Percentiles rank a stretch among this genome's conserved stretches.
phyloP scores from a whole-genome alignment of 2,888 invertebrate genomes.

The Synanthedon vespiformis region DNA sequence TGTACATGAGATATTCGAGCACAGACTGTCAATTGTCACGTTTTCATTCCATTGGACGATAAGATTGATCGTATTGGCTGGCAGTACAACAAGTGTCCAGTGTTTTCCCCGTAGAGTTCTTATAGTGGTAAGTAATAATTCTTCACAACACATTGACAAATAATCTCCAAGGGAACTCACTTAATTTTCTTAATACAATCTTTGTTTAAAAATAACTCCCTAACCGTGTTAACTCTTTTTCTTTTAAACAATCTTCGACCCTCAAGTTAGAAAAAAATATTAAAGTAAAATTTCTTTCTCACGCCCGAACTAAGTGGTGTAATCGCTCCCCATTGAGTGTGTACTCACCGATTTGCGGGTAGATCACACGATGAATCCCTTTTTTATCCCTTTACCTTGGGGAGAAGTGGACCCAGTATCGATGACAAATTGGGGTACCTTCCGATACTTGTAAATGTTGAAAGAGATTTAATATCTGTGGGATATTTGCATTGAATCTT shows the following conservation, averaged over 20 bases:
- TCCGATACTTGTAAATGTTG: conserved; percentile 37
- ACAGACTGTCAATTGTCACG: too few species aligned
- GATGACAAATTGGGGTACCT: conserved; percentile 60
- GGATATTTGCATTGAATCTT: not conserved
- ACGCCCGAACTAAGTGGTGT: conserved; percentile 38
- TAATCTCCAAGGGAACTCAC: too few species aligned
- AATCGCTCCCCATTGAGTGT: conserved; percentile 46
- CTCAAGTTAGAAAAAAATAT: not conserved
- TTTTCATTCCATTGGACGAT: too few species aligned
- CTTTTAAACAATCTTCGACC: not conserved
- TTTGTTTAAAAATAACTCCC: too few species aligned
- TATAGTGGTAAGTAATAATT: too few species aligned
- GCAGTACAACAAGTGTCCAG: too few species aligned
- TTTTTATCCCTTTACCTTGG: conserved; percentile 52
- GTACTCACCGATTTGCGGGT: conserved; percentile 45
- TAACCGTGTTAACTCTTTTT: not conserved
- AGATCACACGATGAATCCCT: conserved; percentile 56
- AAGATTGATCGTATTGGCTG: too few species aligned
- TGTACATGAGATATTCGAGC: too few species aligned
- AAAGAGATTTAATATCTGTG: conserved; percentile 32
- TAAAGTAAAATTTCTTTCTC: conserved; percentile 24
- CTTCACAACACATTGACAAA: too few species aligned
- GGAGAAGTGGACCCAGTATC: conserved; percentile 46
- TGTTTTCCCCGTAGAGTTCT: too few species aligned
- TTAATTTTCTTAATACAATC: too few species aligned